phyloP scores from a whole-genome alignment of 2,888 invertebrate genomes.

The Oscheius sp. region DNA sequence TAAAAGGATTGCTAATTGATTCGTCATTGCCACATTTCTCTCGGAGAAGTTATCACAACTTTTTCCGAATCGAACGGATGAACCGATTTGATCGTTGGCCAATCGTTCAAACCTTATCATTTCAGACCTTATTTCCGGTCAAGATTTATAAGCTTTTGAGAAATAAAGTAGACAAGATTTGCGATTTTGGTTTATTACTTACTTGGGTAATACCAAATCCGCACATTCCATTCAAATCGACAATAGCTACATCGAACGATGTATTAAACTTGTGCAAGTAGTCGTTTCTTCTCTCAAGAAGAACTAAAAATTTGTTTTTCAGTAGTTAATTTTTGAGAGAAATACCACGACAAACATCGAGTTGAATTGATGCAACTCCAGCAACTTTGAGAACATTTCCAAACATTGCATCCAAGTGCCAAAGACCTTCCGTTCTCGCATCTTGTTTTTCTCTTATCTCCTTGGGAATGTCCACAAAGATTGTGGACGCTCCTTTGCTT shows the following conservation, averaged over 20 bases:
- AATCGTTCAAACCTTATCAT: no score
- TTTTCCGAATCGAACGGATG: no score
- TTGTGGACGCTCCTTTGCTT: constrained; percentile 2
- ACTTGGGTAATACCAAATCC: constrained; percentile 23
- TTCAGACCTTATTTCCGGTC: no score
- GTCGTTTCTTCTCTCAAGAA: constrained; percentile 1
- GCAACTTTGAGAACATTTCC: constrained; percentile 23
- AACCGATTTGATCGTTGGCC: no score
- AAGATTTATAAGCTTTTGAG: no score
- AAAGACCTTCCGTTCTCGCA: constrained; percentile 24
- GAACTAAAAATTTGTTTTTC: constrained; percentile 10
- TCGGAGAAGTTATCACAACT: no score
- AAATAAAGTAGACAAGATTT: no score
- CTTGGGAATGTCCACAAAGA: constrained; percentile 22
- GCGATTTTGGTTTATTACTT: no score
- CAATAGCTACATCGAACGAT: constrained; percentile 25
- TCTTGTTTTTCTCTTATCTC: constrained; percentile 19
- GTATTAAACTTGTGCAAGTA: constrained; percentile 13
- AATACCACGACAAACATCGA: constrained; percentile 15
- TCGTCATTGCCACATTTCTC: no score
- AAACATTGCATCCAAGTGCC: constrained; percentile 21
- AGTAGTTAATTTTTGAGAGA: not conserved
- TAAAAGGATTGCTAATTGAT: not conserved
- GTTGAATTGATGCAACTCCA: constrained; percentile 17
- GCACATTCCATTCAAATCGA: constrained; percentile 26